Evolutionary conservation across 1,140 invertebrate genomes (phyloP).

Genomic region (Meloidogyne exigua): DNA sequence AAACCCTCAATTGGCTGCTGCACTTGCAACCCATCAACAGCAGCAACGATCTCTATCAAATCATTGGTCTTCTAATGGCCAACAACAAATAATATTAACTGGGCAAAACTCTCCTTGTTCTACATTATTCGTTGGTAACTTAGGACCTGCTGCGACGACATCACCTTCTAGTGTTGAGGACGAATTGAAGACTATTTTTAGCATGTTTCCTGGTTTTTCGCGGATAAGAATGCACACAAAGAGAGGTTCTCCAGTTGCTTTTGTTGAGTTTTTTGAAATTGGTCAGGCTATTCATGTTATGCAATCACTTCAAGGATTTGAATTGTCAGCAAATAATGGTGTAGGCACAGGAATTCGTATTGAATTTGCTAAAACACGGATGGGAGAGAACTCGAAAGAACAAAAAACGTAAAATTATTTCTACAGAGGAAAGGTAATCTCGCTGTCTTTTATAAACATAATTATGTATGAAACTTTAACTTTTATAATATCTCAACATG

Average conservation of each 20-base stretch:
- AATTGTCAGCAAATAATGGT: conserved; percentile 86
- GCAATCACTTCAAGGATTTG: conserved; percentile 79
- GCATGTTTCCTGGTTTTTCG: conserved; percentile 91
- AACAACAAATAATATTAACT: conserved; percentile 16
- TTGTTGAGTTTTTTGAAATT: conserved; percentile 90
- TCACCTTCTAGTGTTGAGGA: conserved; percentile 85
- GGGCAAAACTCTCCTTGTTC: conserved; percentile 74
- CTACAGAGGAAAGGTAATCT: neutral
- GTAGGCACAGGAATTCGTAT: conserved; percentile 85
- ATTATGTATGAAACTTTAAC: neutral
- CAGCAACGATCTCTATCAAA: conserved; percentile 22
- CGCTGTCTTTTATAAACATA: neutral
- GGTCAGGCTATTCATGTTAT: conserved; percentile 83
- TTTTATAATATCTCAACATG: neutral
- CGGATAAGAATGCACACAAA: conserved; percentile 91
- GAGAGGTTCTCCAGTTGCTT: conserved; percentile 82
- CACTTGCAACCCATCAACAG: conserved; percentile 53
- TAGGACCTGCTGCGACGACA: conserved; percentile 71
- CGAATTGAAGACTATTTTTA: conserved; percentile 89
- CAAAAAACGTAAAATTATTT: neutral
- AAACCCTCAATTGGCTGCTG: conserved; percentile 16
- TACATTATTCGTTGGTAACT: conserved; percentile 92
- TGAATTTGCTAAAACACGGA: conserved; percentile 96
- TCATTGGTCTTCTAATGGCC: conserved; percentile 17
- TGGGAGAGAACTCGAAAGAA: conserved; percentile 71